phyloP scores from a whole-genome alignment of 1,140 invertebrate genomes.

The Drosophila sechellia region DNA sequence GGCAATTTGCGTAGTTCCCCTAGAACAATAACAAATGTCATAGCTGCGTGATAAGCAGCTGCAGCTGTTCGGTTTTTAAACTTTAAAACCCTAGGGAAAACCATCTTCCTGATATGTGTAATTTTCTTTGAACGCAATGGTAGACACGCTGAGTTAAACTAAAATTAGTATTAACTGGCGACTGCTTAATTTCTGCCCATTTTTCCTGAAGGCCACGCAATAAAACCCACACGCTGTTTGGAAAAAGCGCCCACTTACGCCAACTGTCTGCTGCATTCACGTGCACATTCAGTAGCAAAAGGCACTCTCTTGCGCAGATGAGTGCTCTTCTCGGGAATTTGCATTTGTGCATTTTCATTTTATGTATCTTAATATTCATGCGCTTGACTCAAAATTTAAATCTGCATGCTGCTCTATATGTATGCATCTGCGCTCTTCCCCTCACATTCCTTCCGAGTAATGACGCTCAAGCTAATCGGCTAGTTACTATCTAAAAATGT shows the following conservation, averaged over 20 bases:
- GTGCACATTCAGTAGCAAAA: neutral
- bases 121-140: slow-evolving; percentile 3
- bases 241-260: slow-evolving; percentile 41
- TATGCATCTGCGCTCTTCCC: neutral
- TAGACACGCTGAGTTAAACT: too few relatives aligned
- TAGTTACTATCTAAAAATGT: too few relatives aligned
- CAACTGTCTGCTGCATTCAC: slow-evolving; percentile 41
- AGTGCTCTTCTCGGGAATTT: slow-evolving; percentile 38
- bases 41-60: slow-evolving; percentile 29
- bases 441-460: neutral
- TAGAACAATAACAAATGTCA: slow-evolving; percentile 37
- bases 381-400: slow-evolving; percentile 49
- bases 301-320: slow-evolving; percentile 32
- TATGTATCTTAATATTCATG: slow-evolving; percentile 55
- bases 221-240: neutral
- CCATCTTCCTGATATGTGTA: slow-evolving; percentile 10
- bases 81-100: neutral
- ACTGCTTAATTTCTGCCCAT: slow-evolving; percentile 24
- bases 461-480: neutral
- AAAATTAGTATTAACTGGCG: neutral
- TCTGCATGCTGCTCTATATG: slow-evolving; percentile 11
- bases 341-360: slow-evolving; percentile 59
- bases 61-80: slow-evolving; percentile 28
- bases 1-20: slow-evolving; percentile 50
- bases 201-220: slow-evolving; percentile 29